phyloP scores from a whole-genome alignment of 2,113 vertebrate species.

The Chlorodrepanis virens region DNA sequence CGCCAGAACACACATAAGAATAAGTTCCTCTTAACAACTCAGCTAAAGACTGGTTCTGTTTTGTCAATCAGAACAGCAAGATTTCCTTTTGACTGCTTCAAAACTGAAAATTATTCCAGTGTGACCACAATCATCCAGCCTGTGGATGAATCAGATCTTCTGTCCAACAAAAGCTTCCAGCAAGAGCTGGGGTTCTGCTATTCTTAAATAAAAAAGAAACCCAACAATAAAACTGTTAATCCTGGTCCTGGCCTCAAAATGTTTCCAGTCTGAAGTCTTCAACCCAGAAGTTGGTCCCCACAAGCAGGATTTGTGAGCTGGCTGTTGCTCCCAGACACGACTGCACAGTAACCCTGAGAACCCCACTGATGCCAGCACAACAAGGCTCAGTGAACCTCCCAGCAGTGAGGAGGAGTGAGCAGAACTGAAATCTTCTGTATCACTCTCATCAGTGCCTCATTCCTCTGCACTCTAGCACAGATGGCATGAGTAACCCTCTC shows the following conservation, averaged over 20 bases:
- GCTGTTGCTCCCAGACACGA: not conserved
- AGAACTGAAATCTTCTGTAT: not conserved
- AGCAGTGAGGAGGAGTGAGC: not conserved
- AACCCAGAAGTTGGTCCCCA: not conserved
- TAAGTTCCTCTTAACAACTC: not conserved
- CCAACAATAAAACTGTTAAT: not conserved
- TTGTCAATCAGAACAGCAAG: not conserved
- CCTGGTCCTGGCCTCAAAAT: not conserved
- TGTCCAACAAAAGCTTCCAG: not conserved
- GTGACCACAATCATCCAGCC: conserved; percentile 16
- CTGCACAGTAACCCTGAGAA: not conserved
- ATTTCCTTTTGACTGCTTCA: not conserved
- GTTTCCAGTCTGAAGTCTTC: not conserved
- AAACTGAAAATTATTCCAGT: not conserved
- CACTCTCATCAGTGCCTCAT: not conserved
- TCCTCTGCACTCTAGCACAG: not conserved
- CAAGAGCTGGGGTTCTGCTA: not conserved
- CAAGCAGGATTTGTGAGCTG: not conserved
- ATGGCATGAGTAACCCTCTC: not conserved
- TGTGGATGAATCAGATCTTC: not conserved
- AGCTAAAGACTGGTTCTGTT: not conserved
- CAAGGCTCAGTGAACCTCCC: not conserved
- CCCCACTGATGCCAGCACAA: not conserved
- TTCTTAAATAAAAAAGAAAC: not conserved
- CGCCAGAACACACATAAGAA: not conserved